Percentiles rank a stretch among this genome's conserved stretches.
These are phyloP conservation scores for Epirrhoe tristata DNA, from an alignment of 2,888 invertebrate genomes.

Conservation along the genomic window DNA sequence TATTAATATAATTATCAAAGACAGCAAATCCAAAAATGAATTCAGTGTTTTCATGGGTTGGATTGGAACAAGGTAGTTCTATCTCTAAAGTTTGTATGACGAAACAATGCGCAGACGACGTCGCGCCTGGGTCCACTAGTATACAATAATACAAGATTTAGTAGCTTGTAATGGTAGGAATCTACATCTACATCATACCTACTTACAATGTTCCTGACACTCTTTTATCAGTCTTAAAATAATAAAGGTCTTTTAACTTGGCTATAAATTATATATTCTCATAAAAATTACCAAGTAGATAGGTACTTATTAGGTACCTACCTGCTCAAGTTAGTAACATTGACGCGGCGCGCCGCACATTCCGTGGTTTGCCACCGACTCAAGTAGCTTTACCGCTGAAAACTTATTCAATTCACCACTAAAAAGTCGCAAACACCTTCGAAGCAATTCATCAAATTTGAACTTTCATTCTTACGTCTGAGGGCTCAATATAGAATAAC, in stretches of 20 bases:
- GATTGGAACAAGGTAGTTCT: too few species aligned
- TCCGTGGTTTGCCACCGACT: conserved; percentile 66
- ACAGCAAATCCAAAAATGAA: too few species aligned
- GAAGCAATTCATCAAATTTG: conserved; percentile 35
- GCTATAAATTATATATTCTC: background rate
- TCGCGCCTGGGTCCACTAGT: too few species aligned
- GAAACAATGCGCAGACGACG: too few species aligned
- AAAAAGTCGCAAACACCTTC: conserved; percentile 46
- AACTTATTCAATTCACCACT: conserved; percentile 47
- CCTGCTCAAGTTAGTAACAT: conserved; percentile 43
- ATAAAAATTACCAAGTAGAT: background rate
- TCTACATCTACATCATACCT: background rate
- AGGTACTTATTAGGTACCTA: conserved; percentile 37
- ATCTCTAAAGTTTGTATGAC: too few species aligned
- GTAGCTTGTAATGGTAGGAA: background rate
- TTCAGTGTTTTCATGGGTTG: too few species aligned
- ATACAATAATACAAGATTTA: too few species aligned
- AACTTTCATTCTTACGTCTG: conserved; percentile 31
- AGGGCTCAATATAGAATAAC: conserved; percentile 37
- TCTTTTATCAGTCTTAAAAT: conserved; percentile 12
- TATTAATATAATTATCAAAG: too few species aligned
- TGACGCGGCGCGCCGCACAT: conserved; percentile 63
- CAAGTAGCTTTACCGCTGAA: conserved; percentile 57
- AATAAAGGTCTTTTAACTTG: background rate
- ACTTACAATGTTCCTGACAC: background rate